These are phyloP conservation scores for Thalassophryne amazonica DNA, from an alignment of 2,797 vertebrate species.

Conservation along the genomic window DNA sequence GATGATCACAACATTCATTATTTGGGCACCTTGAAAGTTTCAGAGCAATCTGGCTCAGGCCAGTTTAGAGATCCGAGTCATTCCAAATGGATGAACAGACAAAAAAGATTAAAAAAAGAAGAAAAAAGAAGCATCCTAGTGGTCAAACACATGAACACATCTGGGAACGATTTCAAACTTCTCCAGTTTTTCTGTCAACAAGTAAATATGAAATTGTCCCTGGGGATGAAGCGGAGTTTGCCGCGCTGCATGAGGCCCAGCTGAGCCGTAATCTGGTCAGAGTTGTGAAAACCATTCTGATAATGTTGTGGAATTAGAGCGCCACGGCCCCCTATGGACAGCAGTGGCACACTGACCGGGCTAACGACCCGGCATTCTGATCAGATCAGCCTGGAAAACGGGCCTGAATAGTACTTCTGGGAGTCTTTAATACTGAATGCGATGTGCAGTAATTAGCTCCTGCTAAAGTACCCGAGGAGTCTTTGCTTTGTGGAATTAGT, in stretches of 20 bases:
- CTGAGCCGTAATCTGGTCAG: slow-evolving; percentile 82
- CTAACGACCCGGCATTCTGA: slow-evolving; percentile 75
- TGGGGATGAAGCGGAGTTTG: slow-evolving; percentile 56
- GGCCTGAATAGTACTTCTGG: slow-evolving; percentile 74
- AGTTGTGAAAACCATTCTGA: slow-evolving; percentile 82
- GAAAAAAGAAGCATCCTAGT: neutral
- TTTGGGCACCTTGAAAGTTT: too few species aligned
- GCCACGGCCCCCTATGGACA: slow-evolving; percentile 70
- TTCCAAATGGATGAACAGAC: neutral
- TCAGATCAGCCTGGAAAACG: slow-evolving; percentile 69
- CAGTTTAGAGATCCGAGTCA: neutral
- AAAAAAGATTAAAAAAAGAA: too few species aligned
- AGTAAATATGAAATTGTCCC: slow-evolving; percentile 52
- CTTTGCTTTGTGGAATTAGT: slow-evolving; percentile 5
- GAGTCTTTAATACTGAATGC: slow-evolving; percentile 70
- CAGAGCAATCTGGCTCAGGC: neutral
- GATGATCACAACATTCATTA: neutral
- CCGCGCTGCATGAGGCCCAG: slow-evolving; percentile 61
- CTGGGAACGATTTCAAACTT: neutral
- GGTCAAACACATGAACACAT: neutral
- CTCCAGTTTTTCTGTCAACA: slow-evolving; percentile 3
- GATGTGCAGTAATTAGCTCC: slow-evolving; percentile 70
- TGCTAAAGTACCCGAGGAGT: slow-evolving; percentile 66
- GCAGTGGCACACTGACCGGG: slow-evolving; percentile 63
- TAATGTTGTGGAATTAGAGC: slow-evolving; percentile 78